A percentile compares a stretch with the other conserved stretches of the same genome.
phyloP scores from a whole-genome alignment of 2,113 vertebrate genomes.

The Copsychus sechellarum region DNA sequence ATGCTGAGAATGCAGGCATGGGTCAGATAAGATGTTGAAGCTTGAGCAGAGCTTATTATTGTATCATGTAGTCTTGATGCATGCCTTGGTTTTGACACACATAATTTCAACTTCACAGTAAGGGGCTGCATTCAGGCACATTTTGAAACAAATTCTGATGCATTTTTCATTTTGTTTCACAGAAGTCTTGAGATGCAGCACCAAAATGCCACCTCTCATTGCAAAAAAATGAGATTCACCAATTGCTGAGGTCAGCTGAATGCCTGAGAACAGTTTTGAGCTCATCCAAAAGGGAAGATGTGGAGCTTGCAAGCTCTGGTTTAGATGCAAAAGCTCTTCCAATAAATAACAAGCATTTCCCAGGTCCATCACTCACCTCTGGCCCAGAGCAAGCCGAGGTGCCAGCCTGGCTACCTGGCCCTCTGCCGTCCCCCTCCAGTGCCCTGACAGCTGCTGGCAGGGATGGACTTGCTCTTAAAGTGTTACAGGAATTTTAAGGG shows the following conservation, averaged over 20 bases:
- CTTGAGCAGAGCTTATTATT: not conserved
- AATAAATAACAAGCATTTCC: not conserved
- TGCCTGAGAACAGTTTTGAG: not conserved
- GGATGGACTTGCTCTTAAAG: not conserved
- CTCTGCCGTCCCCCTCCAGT: not conserved
- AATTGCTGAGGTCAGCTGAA: not conserved
- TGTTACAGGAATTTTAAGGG: not conserved
- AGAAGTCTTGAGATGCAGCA: not conserved
- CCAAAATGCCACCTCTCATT: not conserved
- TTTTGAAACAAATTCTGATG: not conserved
- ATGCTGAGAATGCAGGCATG: not conserved
- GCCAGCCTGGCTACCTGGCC: not conserved
- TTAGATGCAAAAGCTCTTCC: not conserved
- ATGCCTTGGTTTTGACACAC: not conserved
- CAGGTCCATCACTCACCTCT: not conserved
- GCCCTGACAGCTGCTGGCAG: not conserved
- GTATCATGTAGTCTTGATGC: fast-evolving
- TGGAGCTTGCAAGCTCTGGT: not conserved
- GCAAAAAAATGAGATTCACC: not conserved
- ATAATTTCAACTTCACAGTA: not conserved
- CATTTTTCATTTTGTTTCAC: not conserved
- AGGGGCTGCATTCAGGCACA: fast-evolving
- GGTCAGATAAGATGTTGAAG: not conserved
- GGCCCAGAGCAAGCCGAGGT: not conserved
- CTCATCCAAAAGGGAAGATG: not conserved